Base-by-base conservation (phyloP, 2,888 invertebrate species). In the Cerastis leucographa region DNA sequence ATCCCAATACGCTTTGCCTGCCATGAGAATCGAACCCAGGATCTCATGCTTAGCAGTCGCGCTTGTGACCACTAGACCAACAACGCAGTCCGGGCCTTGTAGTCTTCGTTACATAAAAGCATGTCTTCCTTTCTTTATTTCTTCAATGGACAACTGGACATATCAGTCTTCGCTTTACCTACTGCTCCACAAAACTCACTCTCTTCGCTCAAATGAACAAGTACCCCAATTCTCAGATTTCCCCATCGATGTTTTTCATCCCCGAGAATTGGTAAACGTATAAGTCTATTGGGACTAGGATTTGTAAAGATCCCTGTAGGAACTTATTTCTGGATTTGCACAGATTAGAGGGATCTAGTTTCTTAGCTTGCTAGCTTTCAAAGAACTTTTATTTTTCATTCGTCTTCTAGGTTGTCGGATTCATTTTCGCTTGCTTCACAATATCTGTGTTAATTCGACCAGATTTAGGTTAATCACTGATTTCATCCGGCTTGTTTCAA, bases 281-380 rank as follows among this genome's bases (percentile, higher is more conserved):
- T 25, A 54, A 70, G 40, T 69, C 76, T 70, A 54, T 35, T 56
- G 22, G 14, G 29, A 61, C 35, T 40, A 4, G 11, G 49, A 54
- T 83, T 82, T 67, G 35, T 56, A 22, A 29, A 83, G 40, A 68
- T 71, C n/a, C n/a, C n/a, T n/a, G n/a, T 78, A 51, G 25, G 29
- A 61, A 51, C 42, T 46, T 46, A 29, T 65, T 73, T 73, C 49
- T n/a, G 11, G 49, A 54, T 83, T 82, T 67, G 25, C 51, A 25
- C n/a, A 78, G 40, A 68, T 68, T 78, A 51, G 1, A n/a, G 22
- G 25, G 29, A 61, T 56, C 42, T 46, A 40, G 40, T 65, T 73
- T 73, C 49, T n/a, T 12, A 62, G 73, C 80, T 81, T 14, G 40
- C n/a, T 54, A 54, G 51, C n/a, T 49, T 44, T 66, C 29, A 44